Percentiles rank a stretch among this genome's conserved stretches.
phyloP scores from a whole-genome alignment of 2,797 vertebrate species.

The Adelosebastes latens region DNA sequence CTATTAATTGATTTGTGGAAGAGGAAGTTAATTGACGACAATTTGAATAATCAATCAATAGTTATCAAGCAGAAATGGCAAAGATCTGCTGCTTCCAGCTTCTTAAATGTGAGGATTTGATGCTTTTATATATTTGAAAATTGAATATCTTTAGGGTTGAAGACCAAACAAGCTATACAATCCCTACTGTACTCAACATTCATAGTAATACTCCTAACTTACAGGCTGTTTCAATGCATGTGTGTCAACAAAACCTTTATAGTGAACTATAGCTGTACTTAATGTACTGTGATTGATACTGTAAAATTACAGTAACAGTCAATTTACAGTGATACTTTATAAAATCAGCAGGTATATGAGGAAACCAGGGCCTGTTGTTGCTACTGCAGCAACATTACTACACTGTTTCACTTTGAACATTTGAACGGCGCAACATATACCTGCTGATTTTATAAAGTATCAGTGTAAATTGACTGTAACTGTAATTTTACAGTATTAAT shows the following conservation, averaged over 20 bases:
- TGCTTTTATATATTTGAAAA: neutral
- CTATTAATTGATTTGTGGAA: neutral
- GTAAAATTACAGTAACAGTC: neutral
- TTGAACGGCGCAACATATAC: no score
- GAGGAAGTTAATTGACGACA: neutral
- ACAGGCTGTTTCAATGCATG: neutral
- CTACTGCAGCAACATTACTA: no score
- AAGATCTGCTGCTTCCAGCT: neutral
- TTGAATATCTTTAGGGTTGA: neutral
- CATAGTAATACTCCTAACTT: neutral
- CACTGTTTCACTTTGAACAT: no score
- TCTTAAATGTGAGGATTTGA: neutral
- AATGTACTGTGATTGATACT: neutral
- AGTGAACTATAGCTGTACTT: neutral
- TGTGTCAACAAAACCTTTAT: neutral
- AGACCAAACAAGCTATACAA: neutral
- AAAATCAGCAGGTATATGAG: neutral
- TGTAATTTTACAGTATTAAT: neutral
- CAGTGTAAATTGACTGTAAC: neutral
- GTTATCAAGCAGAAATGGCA: neutral
- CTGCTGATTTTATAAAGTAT: neutral
- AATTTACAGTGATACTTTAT: neutral
- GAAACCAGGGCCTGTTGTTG: neutral
- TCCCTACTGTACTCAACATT: neutral
- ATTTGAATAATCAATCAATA: neutral